Evolutionary conservation across 2,888 invertebrate species (phyloP).

Genomic region (Polyommatus iphigenia): DNA sequence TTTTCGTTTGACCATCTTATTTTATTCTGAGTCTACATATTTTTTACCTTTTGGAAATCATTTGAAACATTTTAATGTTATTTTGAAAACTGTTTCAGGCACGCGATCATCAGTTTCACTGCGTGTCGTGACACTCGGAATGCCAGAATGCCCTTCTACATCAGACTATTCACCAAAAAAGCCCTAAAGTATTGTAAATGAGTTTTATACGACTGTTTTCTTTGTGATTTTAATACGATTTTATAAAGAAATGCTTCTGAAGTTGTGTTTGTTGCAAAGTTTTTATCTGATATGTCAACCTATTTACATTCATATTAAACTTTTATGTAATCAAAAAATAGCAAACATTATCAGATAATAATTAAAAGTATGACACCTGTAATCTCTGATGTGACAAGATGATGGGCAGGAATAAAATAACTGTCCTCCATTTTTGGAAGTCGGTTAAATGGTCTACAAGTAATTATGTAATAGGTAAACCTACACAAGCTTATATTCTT

Average conservation of each 20-base stretch:
- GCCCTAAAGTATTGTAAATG: neutral
- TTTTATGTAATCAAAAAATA: neutral
- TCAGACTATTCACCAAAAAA: neutral
- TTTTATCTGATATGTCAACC: constrained; percentile 18
- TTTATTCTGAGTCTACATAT: too few species aligned
- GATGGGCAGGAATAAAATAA: neutral
- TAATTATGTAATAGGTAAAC: neutral
- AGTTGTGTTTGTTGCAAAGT: neutral
- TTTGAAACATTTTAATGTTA: neutral
- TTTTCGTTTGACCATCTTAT: neutral
- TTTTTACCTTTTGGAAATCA: neutral
- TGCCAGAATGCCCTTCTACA: constrained; percentile 49
- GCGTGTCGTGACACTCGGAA: constrained; percentile 64
- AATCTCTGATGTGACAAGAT: constrained; percentile 7
- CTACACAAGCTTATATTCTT: neutral
- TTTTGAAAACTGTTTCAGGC: constrained; percentile 45
- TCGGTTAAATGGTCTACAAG: neutral
- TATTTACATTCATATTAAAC: neutral
- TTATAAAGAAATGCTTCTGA: neutral
- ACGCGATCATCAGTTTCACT: constrained; percentile 67
- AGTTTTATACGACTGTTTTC: neutral
- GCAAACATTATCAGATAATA: constrained; percentile 1
- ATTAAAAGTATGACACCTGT: constrained; percentile 12
- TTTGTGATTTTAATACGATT: neutral
- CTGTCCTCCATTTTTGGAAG: neutral